Conservation (phyloP, 2,797 vertebrate species). For the Salmo trutta region DNA sequence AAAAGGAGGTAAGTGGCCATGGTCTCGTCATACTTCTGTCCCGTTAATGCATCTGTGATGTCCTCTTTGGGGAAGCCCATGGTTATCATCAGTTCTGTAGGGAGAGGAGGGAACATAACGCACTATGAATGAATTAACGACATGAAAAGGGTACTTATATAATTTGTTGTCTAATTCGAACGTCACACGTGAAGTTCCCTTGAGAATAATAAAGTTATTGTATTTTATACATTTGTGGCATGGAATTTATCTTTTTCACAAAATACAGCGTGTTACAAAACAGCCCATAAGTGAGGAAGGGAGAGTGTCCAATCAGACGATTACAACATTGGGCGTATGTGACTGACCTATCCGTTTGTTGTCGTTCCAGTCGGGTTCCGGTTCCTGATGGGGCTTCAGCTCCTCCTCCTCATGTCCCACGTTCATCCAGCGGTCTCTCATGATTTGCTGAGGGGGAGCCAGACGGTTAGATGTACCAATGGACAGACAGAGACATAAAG, state of each 20-base stretch:
- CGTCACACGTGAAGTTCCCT: neutral
- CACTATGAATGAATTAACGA: neutral
- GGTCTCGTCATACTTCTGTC: conserved; percentile 94
- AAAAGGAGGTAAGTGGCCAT: conserved; percentile 98
- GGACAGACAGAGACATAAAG: neutral
- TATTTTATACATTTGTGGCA: neutral
- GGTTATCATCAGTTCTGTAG: conserved; percentile 92
- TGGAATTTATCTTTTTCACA: neutral
- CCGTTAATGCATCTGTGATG: conserved; percentile 89
- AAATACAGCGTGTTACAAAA: neutral
- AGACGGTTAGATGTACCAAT: neutral
- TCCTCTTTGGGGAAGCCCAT: conserved; percentile 98
- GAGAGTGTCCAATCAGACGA: neutral
- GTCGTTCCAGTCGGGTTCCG: conserved; percentile 85
- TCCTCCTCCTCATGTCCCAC: conserved; percentile 87
- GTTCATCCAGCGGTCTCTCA: conserved; percentile 95
- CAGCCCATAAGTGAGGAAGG: neutral
- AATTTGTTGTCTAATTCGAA: neutral
- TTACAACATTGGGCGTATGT: neutral
- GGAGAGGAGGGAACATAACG: neutral
- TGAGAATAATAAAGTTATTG: neutral
- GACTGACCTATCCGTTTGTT: conserved; percentile 81
- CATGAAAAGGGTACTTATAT: neutral
- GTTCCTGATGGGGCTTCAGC: conserved; percentile 84
- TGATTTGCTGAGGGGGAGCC: conserved; percentile 83